Base-by-base conservation (phyloP, 2,888 invertebrate genomes). In the Danaus chrysippus region DNA sequence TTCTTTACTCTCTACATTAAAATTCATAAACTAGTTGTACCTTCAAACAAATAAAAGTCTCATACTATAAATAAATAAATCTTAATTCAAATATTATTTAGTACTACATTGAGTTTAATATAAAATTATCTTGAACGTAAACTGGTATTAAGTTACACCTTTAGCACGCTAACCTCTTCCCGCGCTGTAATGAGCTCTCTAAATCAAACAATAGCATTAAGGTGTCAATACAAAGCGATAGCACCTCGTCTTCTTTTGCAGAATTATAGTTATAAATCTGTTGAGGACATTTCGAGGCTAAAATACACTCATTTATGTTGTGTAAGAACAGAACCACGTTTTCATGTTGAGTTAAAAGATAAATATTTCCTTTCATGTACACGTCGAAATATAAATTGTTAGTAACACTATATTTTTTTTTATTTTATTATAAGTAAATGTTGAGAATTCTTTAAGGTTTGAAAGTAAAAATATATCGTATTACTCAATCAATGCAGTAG, bases 161-260 rank as follows among this genome's bases (percentile, higher is more conserved):
- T 86, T 84, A 83, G 87, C 84, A 70, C 76, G 76, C 79, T 75
- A 49, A 49, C 81, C 83, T 83, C 84, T 86, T 87, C 87, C 81
- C 81, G 82, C 79, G 78, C 73, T 70, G 80, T 91, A 90, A 90
- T 91, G 91, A 90, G 86, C 79, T 78, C 87, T 84, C 82, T 91
- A 91, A 89, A 91, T 90, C 91, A 91, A 90, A 91, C 90, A 90
- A 91, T 89, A 85, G 89, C 87, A 91, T 91, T 91, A 91, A 87
- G 83, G 89, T 91, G 91, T 91, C 91, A 90, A 89, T 91, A 85
- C 77, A 69, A 77, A 76, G 83, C 85, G 89, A 87, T 89, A 90
- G 84, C 86, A 87, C 87, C 84, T 84, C 81, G 87, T 77, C 85
- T 88, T 88, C 84, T 89, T 87, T 88, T 84, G 83, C 83, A 76